These are phyloP conservation scores for Myotis findleyi DNA, from an alignment of 2,797 vertebrate species.

Conservation along the genomic window DNA sequence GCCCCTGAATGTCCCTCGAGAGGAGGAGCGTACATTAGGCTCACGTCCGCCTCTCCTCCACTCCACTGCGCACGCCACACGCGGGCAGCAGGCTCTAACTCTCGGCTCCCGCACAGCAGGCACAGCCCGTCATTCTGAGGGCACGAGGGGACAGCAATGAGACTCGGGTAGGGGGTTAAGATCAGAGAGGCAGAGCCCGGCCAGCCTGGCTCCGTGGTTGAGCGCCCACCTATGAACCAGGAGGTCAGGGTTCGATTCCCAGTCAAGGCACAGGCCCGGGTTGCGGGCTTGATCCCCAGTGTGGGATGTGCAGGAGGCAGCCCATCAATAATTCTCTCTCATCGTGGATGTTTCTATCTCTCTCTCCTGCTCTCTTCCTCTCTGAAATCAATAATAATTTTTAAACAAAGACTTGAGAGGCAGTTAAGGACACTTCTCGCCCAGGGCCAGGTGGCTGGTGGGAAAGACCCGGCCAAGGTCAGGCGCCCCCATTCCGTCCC, in stretches of 20 bases:
- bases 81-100: background rate
- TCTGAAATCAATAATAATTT: too few species aligned
- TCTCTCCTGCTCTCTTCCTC: too few species aligned
- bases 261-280: too few species aligned
- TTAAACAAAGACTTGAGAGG: background rate
- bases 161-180: background rate
- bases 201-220: too few species aligned
- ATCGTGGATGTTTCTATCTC: too few species aligned
- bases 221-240: too few species aligned
- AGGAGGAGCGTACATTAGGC: background rate
- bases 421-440: background rate
- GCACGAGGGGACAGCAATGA: background rate
- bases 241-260: too few species aligned
- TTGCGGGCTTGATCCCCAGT: too few species aligned
- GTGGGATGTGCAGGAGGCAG: too few species aligned
- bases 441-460: background rate
- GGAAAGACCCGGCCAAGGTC: background rate
- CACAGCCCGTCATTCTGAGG: background rate
- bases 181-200: background rate
- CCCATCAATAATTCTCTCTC: too few species aligned
- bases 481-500: background rate
- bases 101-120: background rate
- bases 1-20: background rate
- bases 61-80: background rate
- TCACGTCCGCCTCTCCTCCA: fast-evolving